phyloP scores from a whole-genome alignment of 1,140 invertebrate species.

The Zaprionus lachaisei region DNA sequence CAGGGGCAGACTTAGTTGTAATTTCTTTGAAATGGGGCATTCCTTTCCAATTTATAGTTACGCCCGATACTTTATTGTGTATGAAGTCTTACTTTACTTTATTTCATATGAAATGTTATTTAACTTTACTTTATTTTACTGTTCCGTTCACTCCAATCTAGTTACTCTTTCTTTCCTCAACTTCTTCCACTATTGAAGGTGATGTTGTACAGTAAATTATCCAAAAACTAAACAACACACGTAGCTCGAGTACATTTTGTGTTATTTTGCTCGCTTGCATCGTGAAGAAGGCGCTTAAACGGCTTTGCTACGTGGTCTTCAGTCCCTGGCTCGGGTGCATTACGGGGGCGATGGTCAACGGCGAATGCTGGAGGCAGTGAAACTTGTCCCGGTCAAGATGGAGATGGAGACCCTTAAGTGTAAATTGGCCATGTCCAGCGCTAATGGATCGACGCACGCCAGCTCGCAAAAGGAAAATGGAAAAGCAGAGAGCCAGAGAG shows the following conservation, averaged over 20 bases:
- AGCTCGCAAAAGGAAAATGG: conserved; percentile 45
- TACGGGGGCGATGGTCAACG: background rate
- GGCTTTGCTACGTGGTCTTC: conserved; percentile 41
- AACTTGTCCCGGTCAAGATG: conserved; percentile 36
- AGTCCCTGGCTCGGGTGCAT: background rate
- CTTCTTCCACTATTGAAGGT: background rate
- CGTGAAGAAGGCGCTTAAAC: conserved; percentile 24
- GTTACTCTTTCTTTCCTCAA: background rate
- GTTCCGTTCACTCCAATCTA: too few relatives aligned
- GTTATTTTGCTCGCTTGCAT: background rate
- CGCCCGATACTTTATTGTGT: too few relatives aligned
- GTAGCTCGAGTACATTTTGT: conserved; percentile 1
- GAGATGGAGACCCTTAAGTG: conserved; percentile 43
- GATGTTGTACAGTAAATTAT: conserved; percentile 8
- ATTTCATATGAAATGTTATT: too few relatives aligned
- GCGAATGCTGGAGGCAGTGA: conserved; percentile 32
- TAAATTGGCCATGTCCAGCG: conserved; percentile 61
- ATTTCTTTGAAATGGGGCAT: too few relatives aligned
- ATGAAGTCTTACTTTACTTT: too few relatives aligned
- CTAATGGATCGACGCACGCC: conserved; percentile 53
- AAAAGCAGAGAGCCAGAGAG: conserved; percentile 17
- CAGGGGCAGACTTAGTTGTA: background rate
- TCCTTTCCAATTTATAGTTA: too few relatives aligned
- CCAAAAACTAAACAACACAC: conserved; percentile 2
- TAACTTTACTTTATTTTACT: too few relatives aligned